Base-by-base conservation (phyloP, 2,797 vertebrate genomes). In the Melopsittacus undulatus region DNA sequence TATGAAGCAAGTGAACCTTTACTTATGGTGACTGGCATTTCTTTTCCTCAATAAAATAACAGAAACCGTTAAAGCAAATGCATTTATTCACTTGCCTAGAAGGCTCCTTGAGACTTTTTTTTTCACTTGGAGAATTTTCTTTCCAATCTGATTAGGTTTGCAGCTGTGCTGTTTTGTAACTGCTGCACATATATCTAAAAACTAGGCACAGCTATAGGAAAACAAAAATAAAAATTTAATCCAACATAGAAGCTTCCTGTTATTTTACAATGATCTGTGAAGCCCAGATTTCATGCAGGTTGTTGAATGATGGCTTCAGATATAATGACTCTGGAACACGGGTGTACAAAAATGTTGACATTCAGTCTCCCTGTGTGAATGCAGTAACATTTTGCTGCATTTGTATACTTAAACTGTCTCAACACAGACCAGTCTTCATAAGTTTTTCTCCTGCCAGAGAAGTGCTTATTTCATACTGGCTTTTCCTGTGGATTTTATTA, bases 21-120 rank as follows among this genome's bases (percentile, higher is more conserved):
- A 48, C 1, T 72, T 77, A 30, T 5, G 6, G 4, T 1, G 1
- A 17, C 29, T 46, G 15, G 7, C 30, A 5, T 3, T 5, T 27
- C 49, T 70, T 74, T 70, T 61, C 8, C 34, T 83, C 49, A 57
- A 27, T 26, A 59, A 67, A 43, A 24, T 56, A 78, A 57, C 6
- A 86, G 14, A 83, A 84, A 52, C 67, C 4, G 5, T 61, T 74
- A 78, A 61, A 75, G 11, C 4, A 81, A 80, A 51, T 68, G 10
- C 15, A 61, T 80, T 67, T 46, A 56, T 82, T 87, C 4, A 11
- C 11, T 89, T 90, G 40, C 40, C 29, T 84, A 32, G 34, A 30
- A 88, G 13, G 12, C 1, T 80, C 1, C 15, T n/a, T 59, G n/a
- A 67, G 46, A 4, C 61, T 64, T 74, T 86, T 62, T 78, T 86